Evolutionary conservation across 2,797 vertebrate species (phyloP).

Genomic region (Anguilla megastoma): DNA sequence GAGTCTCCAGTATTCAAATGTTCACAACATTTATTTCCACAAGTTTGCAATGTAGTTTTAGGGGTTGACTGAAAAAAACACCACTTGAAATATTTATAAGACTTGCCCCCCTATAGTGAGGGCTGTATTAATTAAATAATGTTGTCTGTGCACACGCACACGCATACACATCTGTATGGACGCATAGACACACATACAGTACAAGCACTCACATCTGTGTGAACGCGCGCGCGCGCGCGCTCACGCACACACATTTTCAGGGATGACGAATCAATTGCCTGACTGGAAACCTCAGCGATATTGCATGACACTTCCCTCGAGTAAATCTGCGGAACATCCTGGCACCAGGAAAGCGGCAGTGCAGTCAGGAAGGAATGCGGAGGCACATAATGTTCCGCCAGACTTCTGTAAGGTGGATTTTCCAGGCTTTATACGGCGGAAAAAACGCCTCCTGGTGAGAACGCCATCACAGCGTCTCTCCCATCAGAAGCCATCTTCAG

Average conservation of each 20-base stretch:
- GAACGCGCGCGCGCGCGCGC: background rate
- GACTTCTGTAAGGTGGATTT: slow-evolving; percentile 71
- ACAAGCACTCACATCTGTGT: background rate
- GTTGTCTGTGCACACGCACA: background rate
- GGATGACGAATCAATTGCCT: background rate
- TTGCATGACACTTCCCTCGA: background rate
- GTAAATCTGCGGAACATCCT: slow-evolving; percentile 62
- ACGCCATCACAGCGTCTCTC: slow-evolving; percentile 27
- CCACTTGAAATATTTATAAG: background rate
- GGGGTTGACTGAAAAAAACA: slow-evolving; percentile 38
- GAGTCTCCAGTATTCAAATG: slow-evolving; percentile 44
- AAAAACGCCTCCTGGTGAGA: slow-evolving; percentile 67
- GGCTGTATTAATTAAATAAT: background rate
- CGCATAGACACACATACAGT: too few species aligned
- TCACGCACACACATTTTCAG: background rate
- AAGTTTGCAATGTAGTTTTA: background rate
- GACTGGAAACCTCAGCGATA: background rate
- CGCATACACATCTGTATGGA: too few species aligned
- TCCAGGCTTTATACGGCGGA: slow-evolving; percentile 64
- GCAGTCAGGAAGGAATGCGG: slow-evolving; percentile 71
- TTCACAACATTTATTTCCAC: background rate
- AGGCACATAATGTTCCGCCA: slow-evolving; percentile 58
- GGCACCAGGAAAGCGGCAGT: slow-evolving; percentile 62
- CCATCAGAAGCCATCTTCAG: slow-evolving; percentile 12
- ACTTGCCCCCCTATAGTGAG: background rate